These are phyloP conservation scores for Xiphydria camelus DNA, from an alignment of 2,888 invertebrate genomes.

Conservation along the genomic window DNA sequence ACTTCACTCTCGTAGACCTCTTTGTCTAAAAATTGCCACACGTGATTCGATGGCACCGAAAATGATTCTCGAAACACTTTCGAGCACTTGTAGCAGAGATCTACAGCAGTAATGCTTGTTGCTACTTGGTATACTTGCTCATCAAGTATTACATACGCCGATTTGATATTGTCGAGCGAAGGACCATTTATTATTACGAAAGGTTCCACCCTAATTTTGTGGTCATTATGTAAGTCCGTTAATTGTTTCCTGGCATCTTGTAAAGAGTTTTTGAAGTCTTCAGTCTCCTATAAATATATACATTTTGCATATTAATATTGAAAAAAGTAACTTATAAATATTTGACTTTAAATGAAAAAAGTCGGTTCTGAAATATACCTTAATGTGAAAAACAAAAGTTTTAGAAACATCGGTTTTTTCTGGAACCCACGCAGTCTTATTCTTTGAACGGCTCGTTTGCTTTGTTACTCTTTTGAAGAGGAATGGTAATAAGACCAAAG, in stretches of 20 bases:
- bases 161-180: slow-evolving; percentile 4
- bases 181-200: slow-evolving; percentile 3
- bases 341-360: no score
- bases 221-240: not conserved
- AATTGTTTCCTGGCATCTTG: not conserved
- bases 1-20: slow-evolving; percentile 1
- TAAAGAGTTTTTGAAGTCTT: slow-evolving; percentile 6
- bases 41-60: not conserved
- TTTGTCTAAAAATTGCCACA: slow-evolving; percentile 2
- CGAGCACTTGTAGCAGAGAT: slow-evolving; percentile 1
- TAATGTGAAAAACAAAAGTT: slow-evolving; percentile 5
- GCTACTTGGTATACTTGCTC: slow-evolving; percentile 1
- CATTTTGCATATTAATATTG: slow-evolving; percentile 2
- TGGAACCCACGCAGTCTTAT: slow-evolving; percentile 3
- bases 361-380: slow-evolving; percentile 5
- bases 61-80: slow-evolving; percentile 2
- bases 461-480: not conserved
- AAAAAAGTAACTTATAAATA: no score
- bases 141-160: slow-evolving; percentile 3
- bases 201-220: not conserved
- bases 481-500: slow-evolving; percentile 4
- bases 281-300: slow-evolving; percentile 15
- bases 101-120: not conserved
- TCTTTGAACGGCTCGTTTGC: slow-evolving; percentile 2
- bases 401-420: slow-evolving; percentile 3